Base-by-base conservation (phyloP, 2,888 invertebrate genomes). In the Drosophila recens region DNA sequence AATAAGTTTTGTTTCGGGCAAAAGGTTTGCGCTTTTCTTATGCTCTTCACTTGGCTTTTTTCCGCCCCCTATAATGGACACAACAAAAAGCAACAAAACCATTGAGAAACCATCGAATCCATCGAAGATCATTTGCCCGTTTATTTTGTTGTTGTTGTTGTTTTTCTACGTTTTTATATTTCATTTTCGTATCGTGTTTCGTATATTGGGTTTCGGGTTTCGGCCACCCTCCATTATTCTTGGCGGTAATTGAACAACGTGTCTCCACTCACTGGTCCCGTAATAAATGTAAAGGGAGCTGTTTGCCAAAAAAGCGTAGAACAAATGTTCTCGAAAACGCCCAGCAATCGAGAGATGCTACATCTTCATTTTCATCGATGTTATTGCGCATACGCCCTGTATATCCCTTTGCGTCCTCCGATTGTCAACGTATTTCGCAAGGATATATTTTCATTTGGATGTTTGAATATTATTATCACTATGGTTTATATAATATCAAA, bases 191-290 rank as follows among this genome's bases (percentile, higher is more conserved):
- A 65, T 83, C 65, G 72, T 72, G 64, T 72, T 80, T 65, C 43
- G 59, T 34, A 34, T 58, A 17, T 67, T 30, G 34, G 27, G 49
- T 49, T n/a, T 67, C 43, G 61, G 34, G 61, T 67, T 54, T 59
- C 40, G 68, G 72, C 72, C 67, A 76, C 49, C 67, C 62, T 67
- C 86, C 83, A 87, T 88, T 88, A 72, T 81, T 89, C 81, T 89
- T 87, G 86, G 89, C 86, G 82, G 89, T 87, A 87, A 87, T 87
- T 87, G 87, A 89, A 87, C 86, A 87, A 80, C 89, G 79, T 86
- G 76, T 77, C 79, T 48, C 36, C 45, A 15, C 15, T 61, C 66
- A 58, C 67, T 40, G 72, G 76, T 45, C 64, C 58, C 67, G 70
- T 76, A 75, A 87, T 82, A 88, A 86, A 84, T 87, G 82, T 79